These are phyloP conservation scores for Gymnocephalus cernua DNA, from an alignment of 2,113 vertebrate genomes.

Conservation along the genomic window DNA sequence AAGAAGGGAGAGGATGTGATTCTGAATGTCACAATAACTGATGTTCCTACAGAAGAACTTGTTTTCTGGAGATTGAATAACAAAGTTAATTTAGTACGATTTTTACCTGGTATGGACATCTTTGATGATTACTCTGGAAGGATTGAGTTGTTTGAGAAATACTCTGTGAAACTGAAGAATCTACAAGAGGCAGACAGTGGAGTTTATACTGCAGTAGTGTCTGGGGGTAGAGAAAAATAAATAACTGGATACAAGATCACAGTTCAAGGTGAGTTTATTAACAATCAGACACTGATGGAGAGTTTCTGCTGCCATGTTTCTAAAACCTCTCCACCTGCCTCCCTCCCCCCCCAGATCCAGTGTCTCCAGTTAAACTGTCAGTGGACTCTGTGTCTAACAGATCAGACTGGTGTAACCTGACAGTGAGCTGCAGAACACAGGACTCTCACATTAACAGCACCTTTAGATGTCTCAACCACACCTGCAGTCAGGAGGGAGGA, in stretches of 20 bases:
- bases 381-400: background rate
- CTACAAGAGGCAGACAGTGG: no score
- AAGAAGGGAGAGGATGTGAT: background rate
- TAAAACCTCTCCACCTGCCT: no score
- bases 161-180: no score
- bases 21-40: background rate
- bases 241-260: no score
- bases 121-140: no score
- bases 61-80: background rate
- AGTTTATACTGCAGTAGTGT: no score
- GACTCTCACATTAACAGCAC: background rate
- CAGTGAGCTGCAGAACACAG: slow-evolving; percentile 40
- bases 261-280: no score
- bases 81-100: background rate
- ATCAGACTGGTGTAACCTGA: slow-evolving; percentile 24
- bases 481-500: slow-evolving; percentile 26
- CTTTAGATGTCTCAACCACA: background rate
- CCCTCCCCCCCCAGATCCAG: slow-evolving; percentile 39
- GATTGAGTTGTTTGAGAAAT: no score
- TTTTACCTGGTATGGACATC: no score
- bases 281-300: no score
- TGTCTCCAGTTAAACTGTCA: background rate
- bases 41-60: background rate
- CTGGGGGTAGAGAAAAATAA: no score
- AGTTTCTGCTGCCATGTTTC: no score